Base-by-base conservation (phyloP, 2,797 vertebrate species). In the Loriculus beryllinus region DNA sequence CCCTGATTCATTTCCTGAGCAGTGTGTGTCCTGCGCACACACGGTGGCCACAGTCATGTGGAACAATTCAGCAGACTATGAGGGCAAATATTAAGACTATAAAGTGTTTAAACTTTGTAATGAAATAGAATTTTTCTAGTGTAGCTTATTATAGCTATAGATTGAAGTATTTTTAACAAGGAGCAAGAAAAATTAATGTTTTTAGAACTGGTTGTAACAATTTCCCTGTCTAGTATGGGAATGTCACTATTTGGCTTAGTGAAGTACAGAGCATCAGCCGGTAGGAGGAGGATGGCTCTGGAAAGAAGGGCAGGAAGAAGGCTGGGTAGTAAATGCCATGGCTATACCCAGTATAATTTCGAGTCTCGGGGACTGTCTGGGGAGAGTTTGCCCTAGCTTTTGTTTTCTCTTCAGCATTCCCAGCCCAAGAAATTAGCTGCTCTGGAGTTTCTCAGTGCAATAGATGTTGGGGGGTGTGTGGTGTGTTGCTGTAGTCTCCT, bases 1-100 rank as follows among this genome's bases (percentile, higher is more conserved):
- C 70, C 87, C 85, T 88, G 92, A 91, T 95, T 97, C 95, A 90
- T 56, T 96, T 96, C 95, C 95, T 91, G 85, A 88, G 80, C 86
- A 28, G 37, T 4, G 6, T 77, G n/a, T 78, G 87, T 90, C 91
- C 85, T 47, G 80, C 48, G 25, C 74, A 29, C 43, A 29, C 1
- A 4, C 47, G 29, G 65, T 0, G 0, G 47, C 89, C 0, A 0
- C 0, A 3, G 26, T 76, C 89, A 87, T 0, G 4, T 57, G 85
- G 77, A 93, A 90, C 52, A 96, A 70, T 52, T 87, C 64, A 77
- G 68, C 65, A 39, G 26, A 48, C 33, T 33, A 76, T 7, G 2
- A 88, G 51, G 47, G 40, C 42, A 51, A 60, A 67, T 37, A 78
- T 37, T 81, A 71, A 89, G 39, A 18, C 54, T 76, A 47, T 82